Conservation (phyloP, 1,140 invertebrate genomes). For the Hyposmocoma kahamanoa region DNA sequence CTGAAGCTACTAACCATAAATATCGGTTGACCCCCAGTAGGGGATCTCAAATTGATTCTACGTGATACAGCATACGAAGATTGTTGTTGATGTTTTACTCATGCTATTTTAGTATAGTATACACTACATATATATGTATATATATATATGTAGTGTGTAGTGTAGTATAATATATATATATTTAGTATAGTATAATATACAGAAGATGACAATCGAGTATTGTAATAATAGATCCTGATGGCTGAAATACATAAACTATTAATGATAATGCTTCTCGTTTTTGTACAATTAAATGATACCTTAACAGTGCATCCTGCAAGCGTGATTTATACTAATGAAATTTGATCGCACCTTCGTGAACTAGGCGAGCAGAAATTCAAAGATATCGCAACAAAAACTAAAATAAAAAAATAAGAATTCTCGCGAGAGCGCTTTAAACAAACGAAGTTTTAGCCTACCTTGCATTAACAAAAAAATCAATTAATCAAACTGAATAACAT, state of each 20-base stretch:
- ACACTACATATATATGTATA: not conserved
- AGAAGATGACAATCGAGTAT: not conserved
- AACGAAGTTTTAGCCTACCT: too few relatives aligned
- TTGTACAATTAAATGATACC: too few relatives aligned
- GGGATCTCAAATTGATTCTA: conserved; percentile 62
- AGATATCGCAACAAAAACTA: too few relatives aligned
- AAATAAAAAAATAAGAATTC: too few relatives aligned
- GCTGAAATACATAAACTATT: not conserved
- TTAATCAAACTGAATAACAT: too few relatives aligned
- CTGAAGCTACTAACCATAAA: conserved; percentile 63
- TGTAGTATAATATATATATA: not conserved
- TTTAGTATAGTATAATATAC: not conserved
- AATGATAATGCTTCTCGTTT: too few relatives aligned
- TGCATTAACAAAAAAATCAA: too few relatives aligned
- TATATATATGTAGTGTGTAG: not conserved
- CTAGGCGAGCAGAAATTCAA: too few relatives aligned
- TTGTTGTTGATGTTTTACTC: conserved; percentile 22
- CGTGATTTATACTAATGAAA: too few relatives aligned
- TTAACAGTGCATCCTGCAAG: too few relatives aligned
- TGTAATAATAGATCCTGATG: not conserved
- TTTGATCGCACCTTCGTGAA: too few relatives aligned
- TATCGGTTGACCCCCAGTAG: conserved; percentile 52
- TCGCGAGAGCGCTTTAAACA: too few relatives aligned
- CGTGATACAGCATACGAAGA: conserved; percentile 54
- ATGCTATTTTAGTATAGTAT: not conserved